Base-by-base conservation (phyloP, 2,113 vertebrate genomes). In the Gila orcuttii region DNA sequence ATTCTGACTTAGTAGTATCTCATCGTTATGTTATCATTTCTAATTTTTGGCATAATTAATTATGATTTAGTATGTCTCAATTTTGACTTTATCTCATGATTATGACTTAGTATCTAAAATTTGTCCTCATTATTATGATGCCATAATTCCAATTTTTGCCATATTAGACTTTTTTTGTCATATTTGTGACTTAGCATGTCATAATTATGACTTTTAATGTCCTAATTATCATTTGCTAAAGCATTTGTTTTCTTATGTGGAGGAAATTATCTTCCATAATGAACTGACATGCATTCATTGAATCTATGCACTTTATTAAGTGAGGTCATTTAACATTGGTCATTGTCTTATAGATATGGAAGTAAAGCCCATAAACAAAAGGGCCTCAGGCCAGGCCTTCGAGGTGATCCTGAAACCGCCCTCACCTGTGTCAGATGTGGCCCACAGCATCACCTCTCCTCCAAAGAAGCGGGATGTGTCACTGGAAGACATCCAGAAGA, bases 331-430 rank as follows among this genome's bases (percentile, higher is more conserved):
- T 62, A 39, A 59, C 28, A 3, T 47, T 23, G 83, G 39, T 82
- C 11, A 25, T 78, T 90, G 15, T 80, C 88, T 82, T 79, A 36
- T 93, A 99, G 98, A 98, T 89, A 98, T 99, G 97, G 97, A 99
- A 89, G 98, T 99, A 87, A 99, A 99, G 90, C 92, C 98, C 84
- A 95, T 99, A 92, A 96, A 99, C 92, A 99, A 99, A 93, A 95
- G 98, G 73, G 96, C 97, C 66, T 99, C 98, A 2, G 98, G 98
- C 83, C 98, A 99, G 94, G 97, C 98, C 81, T 99, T 99, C 0
- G 98, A 99, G 91, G 97, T 99, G 91, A 99, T 99, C 89, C 95
- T 99, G 91, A 99, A 99, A 95, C 96, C 98, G 1, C 95, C 94
- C 81, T 97, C 97, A 25, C 97, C 99, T 62, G 92, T 98, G 86